A percentile compares a stretch with the other conserved stretches of the same genome.
These are phyloP conservation scores for Sinocyclocheilus anophthalmus DNA, from an alignment of 2,113 vertebrate genomes.

Conservation along the genomic window DNA sequence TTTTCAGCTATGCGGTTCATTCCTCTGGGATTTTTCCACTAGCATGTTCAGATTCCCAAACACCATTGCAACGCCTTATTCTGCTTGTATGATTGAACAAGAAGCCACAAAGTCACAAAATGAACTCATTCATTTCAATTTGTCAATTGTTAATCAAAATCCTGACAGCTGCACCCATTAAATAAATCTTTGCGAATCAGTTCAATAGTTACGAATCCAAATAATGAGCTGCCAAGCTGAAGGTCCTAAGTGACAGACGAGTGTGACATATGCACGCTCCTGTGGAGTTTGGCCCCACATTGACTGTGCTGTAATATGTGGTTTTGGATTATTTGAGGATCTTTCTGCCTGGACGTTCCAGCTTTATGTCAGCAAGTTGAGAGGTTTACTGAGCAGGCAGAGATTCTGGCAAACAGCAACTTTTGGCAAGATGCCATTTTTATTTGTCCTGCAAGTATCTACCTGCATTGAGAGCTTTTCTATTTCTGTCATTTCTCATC, in stretches of 20 bases:
- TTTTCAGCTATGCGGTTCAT: background rate
- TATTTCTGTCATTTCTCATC: background rate
- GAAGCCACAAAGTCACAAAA: background rate
- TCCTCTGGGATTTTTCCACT: slow-evolving; percentile 10
- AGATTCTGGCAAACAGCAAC: background rate
- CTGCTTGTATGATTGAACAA: background rate
- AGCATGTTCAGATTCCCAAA: background rate
- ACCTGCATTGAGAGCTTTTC: background rate
- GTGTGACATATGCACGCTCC: background rate
- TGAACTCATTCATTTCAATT: background rate
- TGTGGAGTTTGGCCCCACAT: background rate
- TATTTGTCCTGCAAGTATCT: background rate
- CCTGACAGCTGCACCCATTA: background rate
- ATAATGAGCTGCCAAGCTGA: background rate
- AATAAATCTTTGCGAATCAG: background rate
- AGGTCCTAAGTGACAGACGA: background rate
- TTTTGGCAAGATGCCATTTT: background rate
- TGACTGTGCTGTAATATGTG: background rate
- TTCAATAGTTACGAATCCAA: background rate
- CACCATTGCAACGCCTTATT: background rate
- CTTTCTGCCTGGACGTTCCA: background rate
- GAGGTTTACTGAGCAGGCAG: background rate
- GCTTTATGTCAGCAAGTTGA: background rate
- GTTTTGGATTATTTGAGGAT: background rate
- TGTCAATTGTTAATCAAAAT: background rate